Conservation (phyloP, 2,888 invertebrate species). For the Scaptomyza parva region DNA sequence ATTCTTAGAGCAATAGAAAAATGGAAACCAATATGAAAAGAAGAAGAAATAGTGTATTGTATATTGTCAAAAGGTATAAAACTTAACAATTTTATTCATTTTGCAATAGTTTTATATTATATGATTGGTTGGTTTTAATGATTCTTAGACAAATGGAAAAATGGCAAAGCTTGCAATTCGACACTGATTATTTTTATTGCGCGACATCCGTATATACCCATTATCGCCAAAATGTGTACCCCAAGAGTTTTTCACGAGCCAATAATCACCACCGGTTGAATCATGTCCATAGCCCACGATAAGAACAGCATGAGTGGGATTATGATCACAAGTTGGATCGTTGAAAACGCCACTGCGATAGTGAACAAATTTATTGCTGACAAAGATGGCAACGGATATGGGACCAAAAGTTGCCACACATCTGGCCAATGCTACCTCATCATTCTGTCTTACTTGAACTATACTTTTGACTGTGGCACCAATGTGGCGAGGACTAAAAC, state of each 20-base stretch:
- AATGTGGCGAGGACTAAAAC: conserved; percentile 87
- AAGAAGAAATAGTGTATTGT: background rate
- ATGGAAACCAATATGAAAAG: background rate
- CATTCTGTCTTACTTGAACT: conserved; percentile 88
- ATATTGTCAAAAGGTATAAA: background rate
- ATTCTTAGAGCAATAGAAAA: too few species aligned
- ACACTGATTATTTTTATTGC: conserved; percentile 93
- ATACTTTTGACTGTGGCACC: conserved; percentile 93
- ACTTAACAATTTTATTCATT: too few species aligned
- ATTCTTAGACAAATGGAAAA: conserved; percentile 91
- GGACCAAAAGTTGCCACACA: conserved; percentile 94
- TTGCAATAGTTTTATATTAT: background rate
- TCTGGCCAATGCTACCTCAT: conserved; percentile 89
- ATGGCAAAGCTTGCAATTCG: conserved; percentile 92
- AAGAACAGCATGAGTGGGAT: conserved; percentile 89
- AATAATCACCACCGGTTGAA: conserved; percentile 86
- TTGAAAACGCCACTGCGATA: conserved; percentile 92
- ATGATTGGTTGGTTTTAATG: too few species aligned
- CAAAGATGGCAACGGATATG: conserved; percentile 94
- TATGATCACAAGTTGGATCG: conserved; percentile 90
- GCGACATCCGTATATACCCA: conserved; percentile 94
- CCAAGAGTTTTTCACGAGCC: conserved; percentile 91
- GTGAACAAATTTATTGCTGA: conserved; percentile 92
- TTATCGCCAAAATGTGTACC: conserved; percentile 90
- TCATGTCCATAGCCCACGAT: conserved; percentile 83